These are phyloP conservation scores for Hyles lineata DNA, from an alignment of 2,888 invertebrate genomes.

Conservation along the genomic window DNA sequence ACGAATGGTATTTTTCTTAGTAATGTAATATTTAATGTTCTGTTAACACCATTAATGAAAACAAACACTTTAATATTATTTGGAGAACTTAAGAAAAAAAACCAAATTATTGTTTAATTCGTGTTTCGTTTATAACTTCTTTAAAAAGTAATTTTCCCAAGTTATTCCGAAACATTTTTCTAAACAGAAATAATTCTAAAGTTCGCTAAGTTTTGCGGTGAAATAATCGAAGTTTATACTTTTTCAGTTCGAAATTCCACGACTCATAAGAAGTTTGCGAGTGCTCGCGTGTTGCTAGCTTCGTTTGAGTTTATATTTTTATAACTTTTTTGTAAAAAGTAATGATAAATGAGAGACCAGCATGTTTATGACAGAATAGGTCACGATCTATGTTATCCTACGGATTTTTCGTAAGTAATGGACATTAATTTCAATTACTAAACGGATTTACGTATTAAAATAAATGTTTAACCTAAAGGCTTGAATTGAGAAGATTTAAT, in stretches of 20 bases:
- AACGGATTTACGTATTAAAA: too few species aligned
- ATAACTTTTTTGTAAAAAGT: background rate
- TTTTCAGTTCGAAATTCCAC: background rate
- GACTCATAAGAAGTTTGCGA: background rate
- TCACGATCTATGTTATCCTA: background rate
- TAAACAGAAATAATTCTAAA: constrained; percentile 13
- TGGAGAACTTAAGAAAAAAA: too few species aligned
- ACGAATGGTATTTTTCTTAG: background rate
- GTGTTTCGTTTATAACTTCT: background rate
- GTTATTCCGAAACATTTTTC: background rate
- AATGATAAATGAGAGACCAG: background rate
- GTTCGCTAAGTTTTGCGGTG: background rate
- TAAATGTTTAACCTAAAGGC: too few species aligned
- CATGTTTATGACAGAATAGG: background rate
- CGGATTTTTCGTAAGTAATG: background rate
- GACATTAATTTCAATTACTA: too few species aligned
- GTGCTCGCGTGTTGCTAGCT: background rate
- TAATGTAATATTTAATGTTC: background rate
- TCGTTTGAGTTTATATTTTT: constrained; percentile 2
- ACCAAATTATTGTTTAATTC: background rate
- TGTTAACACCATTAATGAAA: too few species aligned
- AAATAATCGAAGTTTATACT: background rate
- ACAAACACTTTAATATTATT: too few species aligned
- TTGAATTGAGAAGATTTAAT: too few species aligned
- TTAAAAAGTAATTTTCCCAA: constrained; percentile 1